Base-by-base conservation (phyloP, 1,140 invertebrate genomes). In the Papilio machaon region DNA sequence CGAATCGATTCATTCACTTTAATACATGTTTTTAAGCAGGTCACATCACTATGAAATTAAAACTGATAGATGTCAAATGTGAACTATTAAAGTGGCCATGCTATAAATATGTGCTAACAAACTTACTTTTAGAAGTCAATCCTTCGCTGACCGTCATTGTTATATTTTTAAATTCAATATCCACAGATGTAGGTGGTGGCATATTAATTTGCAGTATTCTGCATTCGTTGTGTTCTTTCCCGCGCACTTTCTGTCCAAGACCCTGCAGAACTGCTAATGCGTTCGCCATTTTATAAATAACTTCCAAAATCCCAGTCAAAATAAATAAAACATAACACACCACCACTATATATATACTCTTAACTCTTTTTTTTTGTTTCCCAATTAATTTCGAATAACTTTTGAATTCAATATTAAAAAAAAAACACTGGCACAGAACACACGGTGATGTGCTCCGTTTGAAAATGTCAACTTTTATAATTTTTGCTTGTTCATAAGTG, bases 121-220 rank as follows among this genome's bases (percentile, higher is more conserved):
- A 93, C 92, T 91, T 87, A 94, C 92, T 89, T 85, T 85, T 89
- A 60, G 82, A 85, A 46, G 82, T 83, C 7, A 92, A 79, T 52
- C 91, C 92, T 67, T 85, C 86, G 0, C 88, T 85, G 15, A 92
- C 89, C 79, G 82, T 88, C 79, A 91, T 81, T 1, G 83, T 83
- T 3, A 94, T 87, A 75, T 92, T 83, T 19, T 81, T 88, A 54
- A 94, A 94, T 52, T 92, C 90, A n/a, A 94, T 89, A 74, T 94
- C 90, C 60, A 92, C 92, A 7, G 91, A 85, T 7, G 73, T 85
- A 1, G 88, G 84, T 0, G 88, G 54, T 4, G 91, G 89, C 86
- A 92, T 88, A 73, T 90, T 91, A 2, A 91, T 86, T 49, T 91
- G 89, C 17, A 91, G 82, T 2, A 86, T 92, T 64, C 89, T 84